Conservation (phyloP, 2,888 invertebrate species). For the Drosophila affinis region DNA sequence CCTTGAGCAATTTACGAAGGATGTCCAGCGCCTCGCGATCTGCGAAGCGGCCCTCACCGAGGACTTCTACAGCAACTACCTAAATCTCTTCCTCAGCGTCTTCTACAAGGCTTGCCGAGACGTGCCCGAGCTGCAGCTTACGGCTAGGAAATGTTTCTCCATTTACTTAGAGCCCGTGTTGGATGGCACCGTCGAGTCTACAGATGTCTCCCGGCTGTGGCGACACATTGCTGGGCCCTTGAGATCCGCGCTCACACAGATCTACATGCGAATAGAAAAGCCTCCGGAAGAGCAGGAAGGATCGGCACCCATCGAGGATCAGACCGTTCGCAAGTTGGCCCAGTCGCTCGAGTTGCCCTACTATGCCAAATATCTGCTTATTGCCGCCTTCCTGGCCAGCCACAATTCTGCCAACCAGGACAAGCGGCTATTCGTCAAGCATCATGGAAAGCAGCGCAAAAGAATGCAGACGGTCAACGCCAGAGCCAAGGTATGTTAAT, state of each 20-base stretch:
- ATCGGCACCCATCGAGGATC: constrained; percentile 53
- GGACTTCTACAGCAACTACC: constrained; percentile 90
- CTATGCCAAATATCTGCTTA: constrained; percentile 94
- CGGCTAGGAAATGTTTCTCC: constrained; percentile 90
- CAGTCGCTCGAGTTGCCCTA: constrained; percentile 92
- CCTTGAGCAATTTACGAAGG: constrained; percentile 27
- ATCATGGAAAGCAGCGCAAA: constrained; percentile 89
- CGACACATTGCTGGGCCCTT: constrained; percentile 90
- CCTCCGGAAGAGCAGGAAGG: constrained; percentile 40
- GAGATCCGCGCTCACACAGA: constrained; percentile 89
- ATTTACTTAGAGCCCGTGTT: constrained; percentile 92
- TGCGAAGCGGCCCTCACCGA: constrained; percentile 78
- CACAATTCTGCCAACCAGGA: constrained; percentile 96
- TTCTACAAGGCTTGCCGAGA: constrained; percentile 94
- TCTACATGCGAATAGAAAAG: constrained; percentile 88
- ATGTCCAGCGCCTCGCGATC: constrained; percentile 37
- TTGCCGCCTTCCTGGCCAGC: constrained; percentile 96
- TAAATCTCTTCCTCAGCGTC: constrained; percentile 92
- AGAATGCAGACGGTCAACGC: constrained; percentile 86
- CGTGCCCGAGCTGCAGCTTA: constrained; percentile 91
- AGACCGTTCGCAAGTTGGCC: constrained; percentile 85
- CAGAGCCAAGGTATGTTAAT: constrained; percentile 85
- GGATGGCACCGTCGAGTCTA: constrained; percentile 86
- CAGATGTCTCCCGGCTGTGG: constrained; percentile 90
- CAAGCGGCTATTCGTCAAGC: constrained; percentile 92